Evolutionary conservation across 2,888 invertebrate genomes (phyloP), one percentile per base, ranked within the genome.

Genomic region (Chrysolina haemoptera): DNA sequence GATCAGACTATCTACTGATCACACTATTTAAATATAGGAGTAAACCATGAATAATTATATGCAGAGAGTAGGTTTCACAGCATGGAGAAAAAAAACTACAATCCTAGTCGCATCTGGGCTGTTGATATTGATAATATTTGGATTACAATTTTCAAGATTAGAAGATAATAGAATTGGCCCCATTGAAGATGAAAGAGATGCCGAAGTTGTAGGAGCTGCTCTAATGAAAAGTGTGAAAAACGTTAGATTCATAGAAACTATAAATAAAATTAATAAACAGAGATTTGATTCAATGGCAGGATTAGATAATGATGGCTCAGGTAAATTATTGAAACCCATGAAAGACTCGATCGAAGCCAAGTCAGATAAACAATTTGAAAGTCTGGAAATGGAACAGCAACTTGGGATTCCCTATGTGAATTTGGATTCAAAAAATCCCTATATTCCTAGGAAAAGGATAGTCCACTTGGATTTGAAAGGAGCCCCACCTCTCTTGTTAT

Each of bases 391-490:
- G 27, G 87, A 87, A 65, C 86, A 88, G 71, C 86, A 87, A 75
- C 82, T 89, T 73, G 89, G 89, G 3, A 85, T 89, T 67, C 89
- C 89, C 1, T 86, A 83, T 78, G 87, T 88, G 14, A 87, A 87
- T 80, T 78, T 87, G 40, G 88, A 89, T 81, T 63, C 85, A 22
- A 85, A 85, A 70, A 85, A 86, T 76, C 89, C 89, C 0, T 90
- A 90, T 81, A 83, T 90, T 43, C 90, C 90, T 0, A 85, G 88
- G 11, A 89, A 90, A 62, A 88, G 92, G 46, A 85, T 95, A 62
- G 92, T 95, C 18, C 95, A 95, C 86, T 89, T 95, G 73, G 95
- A 95, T 86, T 86, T 95, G 53, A 95, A 95, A 86, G 95, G 94
- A 40, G 94, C 94, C 1, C 93, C 94, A 22, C 93, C 94, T 12